Percentiles rank a stretch among this genome's conserved stretches.
Evolutionary conservation across 2,888 invertebrate species (phyloP).

Genomic region (Xanthorhoe spadicearia): DNA sequence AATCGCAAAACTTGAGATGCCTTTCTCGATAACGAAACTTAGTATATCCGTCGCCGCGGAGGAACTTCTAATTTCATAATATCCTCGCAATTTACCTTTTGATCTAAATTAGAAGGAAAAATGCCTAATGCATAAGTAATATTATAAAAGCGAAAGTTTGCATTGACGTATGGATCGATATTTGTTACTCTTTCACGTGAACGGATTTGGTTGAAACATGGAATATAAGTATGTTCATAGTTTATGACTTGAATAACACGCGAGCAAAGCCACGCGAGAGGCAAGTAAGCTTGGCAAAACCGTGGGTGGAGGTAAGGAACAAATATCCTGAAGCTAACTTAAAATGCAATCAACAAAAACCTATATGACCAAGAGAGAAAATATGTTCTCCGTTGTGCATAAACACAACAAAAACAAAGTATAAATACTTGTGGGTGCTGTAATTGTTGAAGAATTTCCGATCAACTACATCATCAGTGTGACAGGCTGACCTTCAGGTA

Average conservation of each 20-base stretch:
- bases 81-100: slow-evolving; percentile 26
- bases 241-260: too few relatives aligned
- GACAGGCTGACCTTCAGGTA: slow-evolving; percentile 60
- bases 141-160: too few relatives aligned
- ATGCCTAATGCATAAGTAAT: background rate
- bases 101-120: slow-evolving; percentile 2
- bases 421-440: slow-evolving; percentile 49
- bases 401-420: slow-evolving; percentile 8
- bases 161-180: too few relatives aligned
- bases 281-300: too few relatives aligned
- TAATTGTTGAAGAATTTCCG: slow-evolving; percentile 67
- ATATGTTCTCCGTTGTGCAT: background rate
- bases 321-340: background rate
- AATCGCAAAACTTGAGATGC: slow-evolving; percentile 59
- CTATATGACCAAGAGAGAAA: background rate
- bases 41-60: slow-evolving; percentile 44
- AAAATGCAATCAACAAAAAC: background rate
- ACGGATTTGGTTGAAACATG: too few relatives aligned
- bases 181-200: too few relatives aligned
- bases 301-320: background rate
- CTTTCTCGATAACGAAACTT: slow-evolving; percentile 50
- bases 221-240: too few relatives aligned
- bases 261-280: too few relatives aligned
- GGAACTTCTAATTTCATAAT: slow-evolving; percentile 35
- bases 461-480: slow-evolving; percentile 56